These are phyloP conservation scores for Trichopria drosophilae DNA, from an alignment of 2,888 invertebrate species.

Conservation along the genomic window DNA sequence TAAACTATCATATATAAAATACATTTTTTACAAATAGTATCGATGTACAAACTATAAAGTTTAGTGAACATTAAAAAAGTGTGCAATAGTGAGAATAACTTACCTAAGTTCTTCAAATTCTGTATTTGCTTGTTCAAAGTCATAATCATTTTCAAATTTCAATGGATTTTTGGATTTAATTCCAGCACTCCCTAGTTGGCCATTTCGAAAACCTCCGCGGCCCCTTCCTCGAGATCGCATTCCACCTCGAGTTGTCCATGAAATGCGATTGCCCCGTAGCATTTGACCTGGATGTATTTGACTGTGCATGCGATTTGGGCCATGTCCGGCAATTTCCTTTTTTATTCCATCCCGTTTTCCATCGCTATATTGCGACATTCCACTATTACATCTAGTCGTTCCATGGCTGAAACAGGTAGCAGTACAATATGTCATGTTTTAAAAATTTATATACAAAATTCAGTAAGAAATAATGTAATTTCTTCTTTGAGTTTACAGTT, in stretches of 20 bases:
- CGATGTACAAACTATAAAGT: too few relatives aligned
- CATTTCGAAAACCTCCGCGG: conserved; percentile 53
- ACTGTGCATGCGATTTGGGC: too few relatives aligned
- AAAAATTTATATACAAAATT: neutral
- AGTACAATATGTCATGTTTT: too few relatives aligned
- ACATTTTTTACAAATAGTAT: too few relatives aligned
- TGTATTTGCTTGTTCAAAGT: conserved; percentile 97
- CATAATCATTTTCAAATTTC: conserved; percentile 96
- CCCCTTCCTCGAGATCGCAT: conserved; percentile 42
- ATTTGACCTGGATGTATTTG: too few relatives aligned
- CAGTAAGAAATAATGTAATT: too few relatives aligned
- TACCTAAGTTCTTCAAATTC: conserved; percentile 88
- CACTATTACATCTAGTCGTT: conserved; percentile 46
- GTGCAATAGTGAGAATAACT: neutral
- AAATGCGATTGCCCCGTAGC: conserved; percentile 33
- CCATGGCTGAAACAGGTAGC: conserved; percentile 48
- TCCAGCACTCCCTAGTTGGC: conserved; percentile 50
- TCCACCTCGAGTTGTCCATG: conserved; percentile 33
- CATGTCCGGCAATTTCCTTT: too few relatives aligned
- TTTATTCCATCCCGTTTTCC: conserved; percentile 36
- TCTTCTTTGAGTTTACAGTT: too few relatives aligned
- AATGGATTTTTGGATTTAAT: conserved; percentile 70
- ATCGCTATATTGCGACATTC: conserved; percentile 53
- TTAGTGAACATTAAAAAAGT: too few relatives aligned
- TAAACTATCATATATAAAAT: too few relatives aligned